phyloP scores from a whole-genome alignment of 2,113 vertebrate genomes.

The Chlamydotis undulata region DNA sequence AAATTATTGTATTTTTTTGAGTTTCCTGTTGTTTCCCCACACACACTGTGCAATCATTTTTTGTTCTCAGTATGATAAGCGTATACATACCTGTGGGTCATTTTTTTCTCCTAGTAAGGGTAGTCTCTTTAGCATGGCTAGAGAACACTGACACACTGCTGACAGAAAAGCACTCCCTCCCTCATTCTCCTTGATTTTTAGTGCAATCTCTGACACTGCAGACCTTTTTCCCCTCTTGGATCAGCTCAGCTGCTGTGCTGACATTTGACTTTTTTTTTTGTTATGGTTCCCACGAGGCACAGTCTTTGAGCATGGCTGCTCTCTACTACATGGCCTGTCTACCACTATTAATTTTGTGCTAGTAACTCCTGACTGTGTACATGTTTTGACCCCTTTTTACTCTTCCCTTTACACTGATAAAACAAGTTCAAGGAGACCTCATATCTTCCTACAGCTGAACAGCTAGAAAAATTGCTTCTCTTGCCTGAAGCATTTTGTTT shows the following conservation, averaged over 20 bases:
- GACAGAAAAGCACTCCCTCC: not conserved
- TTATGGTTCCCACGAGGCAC: not conserved
- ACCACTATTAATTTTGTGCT: not conserved
- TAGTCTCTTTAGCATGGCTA: not conserved
- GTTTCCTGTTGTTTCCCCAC: not conserved
- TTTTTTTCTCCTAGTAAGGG: not conserved
- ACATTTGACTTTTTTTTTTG: not conserved
- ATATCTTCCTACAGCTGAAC: not conserved
- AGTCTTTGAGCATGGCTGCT: fast-evolving
- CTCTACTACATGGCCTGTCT: not conserved
- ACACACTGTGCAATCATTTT: fast-evolving
- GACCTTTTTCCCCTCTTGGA: not conserved
- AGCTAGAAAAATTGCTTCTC: not conserved
- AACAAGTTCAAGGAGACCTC: not conserved
- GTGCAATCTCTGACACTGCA: not conserved
- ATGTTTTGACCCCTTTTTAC: not conserved
- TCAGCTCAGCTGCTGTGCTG: not conserved
- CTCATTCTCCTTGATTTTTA: not conserved
- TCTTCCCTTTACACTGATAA: not conserved
- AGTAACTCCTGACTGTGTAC: not conserved
- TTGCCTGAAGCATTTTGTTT: not conserved
- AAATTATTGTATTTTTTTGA: not conserved
- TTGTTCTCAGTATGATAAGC: not conserved
- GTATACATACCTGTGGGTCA: not conserved
- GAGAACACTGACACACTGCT: not conserved